These are phyloP conservation scores for Zosterops borbonicus DNA, from an alignment of 2,113 vertebrate species.

Conservation along the genomic window DNA sequence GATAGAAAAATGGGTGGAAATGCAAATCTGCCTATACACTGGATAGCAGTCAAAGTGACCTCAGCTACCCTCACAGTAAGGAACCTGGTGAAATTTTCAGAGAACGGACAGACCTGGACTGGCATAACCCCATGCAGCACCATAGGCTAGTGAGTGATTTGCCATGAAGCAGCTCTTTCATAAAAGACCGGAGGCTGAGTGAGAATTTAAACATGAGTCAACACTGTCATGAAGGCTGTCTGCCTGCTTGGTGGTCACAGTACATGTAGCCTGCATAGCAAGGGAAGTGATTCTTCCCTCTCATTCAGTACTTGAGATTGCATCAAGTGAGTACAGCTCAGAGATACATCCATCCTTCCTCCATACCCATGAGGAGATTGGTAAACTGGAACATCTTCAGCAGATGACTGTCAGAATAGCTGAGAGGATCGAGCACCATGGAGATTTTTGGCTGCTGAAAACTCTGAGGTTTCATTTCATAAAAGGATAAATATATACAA, in stretches of 20 bases:
- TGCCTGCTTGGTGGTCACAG: background rate
- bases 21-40: rapidly evolving
- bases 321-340: background rate
- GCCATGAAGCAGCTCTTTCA: background rate
- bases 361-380: background rate
- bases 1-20: background rate
- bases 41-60: background rate
- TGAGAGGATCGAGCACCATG: background rate
- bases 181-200: background rate
- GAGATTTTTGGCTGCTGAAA: background rate
- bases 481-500: background rate
- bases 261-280: background rate
- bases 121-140: background rate
- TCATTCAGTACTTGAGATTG: background rate
- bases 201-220: background rate
- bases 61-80: background rate
- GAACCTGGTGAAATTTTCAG: background rate
- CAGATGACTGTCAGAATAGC: background rate
- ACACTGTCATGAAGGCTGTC: background rate
- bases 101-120: background rate
- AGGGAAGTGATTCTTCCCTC: background rate
- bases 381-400: background rate
- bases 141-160: background rate
- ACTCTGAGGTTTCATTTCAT: background rate
- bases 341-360: background rate